Evolutionary conservation across 2,888 invertebrate species (phyloP).

Genomic region (Schizaphis graminum): DNA sequence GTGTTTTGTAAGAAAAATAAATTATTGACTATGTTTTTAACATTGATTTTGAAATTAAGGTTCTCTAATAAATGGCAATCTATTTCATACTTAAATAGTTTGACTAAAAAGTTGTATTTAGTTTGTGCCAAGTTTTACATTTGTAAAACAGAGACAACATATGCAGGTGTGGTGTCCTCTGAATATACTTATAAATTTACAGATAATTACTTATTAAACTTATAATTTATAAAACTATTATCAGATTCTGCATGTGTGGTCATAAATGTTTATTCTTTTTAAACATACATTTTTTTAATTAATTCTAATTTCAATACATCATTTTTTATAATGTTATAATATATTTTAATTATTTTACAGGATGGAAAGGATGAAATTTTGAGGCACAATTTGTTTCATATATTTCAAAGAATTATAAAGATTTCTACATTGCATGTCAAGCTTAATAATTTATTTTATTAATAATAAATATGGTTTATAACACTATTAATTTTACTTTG

Average conservation of each 20-base stretch:
- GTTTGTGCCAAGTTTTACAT: too few species aligned
- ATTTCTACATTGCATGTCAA: too few species aligned
- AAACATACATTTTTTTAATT: too few species aligned
- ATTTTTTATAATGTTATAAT: neutral
- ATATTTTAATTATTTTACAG: conserved; percentile 43
- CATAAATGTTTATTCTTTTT: neutral
- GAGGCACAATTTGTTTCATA: neutral
- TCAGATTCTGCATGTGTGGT: neutral
- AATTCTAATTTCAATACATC: too few species aligned
- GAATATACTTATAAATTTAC: too few species aligned
- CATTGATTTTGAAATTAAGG: neutral
- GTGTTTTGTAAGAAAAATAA: conserved; percentile 6
- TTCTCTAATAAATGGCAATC: neutral
- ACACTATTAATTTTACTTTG: conserved; percentile 1
- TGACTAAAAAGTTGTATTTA: too few species aligned
- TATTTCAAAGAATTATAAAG: neutral
- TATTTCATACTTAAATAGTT: conserved; percentile 6
- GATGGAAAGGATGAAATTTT: conserved; percentile 56
- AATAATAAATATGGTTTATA: neutral
- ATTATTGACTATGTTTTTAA: neutral
- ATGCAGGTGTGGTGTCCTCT: too few species aligned
- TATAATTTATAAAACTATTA: neutral
- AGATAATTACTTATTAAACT: neutral
- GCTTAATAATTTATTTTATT: too few species aligned
- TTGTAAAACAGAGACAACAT: too few species aligned